A percentile compares a stretch with the other conserved stretches of the same genome.
phyloP scores from a whole-genome alignment of 2,797 vertebrate species.

The Tolypeutes matacus region DNA sequence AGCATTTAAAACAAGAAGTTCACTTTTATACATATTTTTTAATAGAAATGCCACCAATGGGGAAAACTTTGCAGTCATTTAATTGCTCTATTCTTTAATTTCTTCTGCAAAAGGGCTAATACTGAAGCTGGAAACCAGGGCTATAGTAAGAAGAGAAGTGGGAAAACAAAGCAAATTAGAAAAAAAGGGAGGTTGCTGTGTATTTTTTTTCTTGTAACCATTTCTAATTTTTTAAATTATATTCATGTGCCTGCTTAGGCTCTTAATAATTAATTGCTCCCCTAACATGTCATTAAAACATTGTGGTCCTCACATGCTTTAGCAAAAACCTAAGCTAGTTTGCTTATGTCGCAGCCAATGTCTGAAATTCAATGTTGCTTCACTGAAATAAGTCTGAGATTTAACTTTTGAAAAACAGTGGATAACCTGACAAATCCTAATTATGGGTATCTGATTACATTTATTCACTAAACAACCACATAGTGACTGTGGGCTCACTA shows the following conservation, averaged over 20 bases:
- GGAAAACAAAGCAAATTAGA: background rate
- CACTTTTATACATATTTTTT: background rate
- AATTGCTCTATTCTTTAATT: background rate
- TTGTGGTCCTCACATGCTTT: background rate
- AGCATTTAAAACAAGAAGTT: conserved; percentile 34
- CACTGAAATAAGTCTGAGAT: conserved; percentile 19
- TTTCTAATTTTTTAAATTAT: background rate
- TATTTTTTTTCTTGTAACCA: conserved; percentile 9
- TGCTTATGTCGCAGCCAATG: background rate
- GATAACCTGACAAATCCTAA: conserved; percentile 44
- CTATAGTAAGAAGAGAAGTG: background rate
- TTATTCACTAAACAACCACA: conserved; percentile 45
- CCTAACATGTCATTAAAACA: background rate
- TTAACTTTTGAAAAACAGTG: conserved; percentile 54
- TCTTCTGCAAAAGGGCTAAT: background rate
- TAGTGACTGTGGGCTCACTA: background rate
- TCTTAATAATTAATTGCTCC: background rate
- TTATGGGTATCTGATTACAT: conserved; percentile 31
- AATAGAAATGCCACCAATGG: background rate
- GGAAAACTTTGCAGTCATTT: background rate
- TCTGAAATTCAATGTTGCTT: conserved; percentile 50
- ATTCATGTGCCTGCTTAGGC: background rate
- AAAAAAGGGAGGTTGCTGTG: background rate
- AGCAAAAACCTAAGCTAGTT: conserved; percentile 23
- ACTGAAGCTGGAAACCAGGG: background rate